phyloP scores from a whole-genome alignment of 37 sponge, comb jelly and placozoan genomes.

The Agelas oroides region DNA sequence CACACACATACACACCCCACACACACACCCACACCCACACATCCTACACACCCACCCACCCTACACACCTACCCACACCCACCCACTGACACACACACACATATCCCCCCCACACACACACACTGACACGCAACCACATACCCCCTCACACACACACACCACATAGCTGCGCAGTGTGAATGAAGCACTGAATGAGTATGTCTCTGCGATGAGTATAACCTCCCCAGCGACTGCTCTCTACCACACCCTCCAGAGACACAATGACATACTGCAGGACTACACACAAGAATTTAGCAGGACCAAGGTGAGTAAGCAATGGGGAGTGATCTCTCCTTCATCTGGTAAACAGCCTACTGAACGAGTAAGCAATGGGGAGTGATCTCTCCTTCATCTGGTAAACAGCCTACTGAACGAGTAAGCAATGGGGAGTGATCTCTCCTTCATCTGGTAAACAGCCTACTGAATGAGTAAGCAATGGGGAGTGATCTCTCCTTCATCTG shows the following conservation, averaged over 20 bases:
- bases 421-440: no score
- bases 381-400: no score
- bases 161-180: conserved; percentile 71
- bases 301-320: conserved; percentile 50
- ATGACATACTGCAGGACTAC: conserved; percentile 96
- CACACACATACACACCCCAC: not conserved
- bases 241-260: conserved; percentile 96
- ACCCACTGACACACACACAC: no score
- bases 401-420: no score
- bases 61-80: no score
- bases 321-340: no score
- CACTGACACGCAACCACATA: not conserved
- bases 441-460: no score
- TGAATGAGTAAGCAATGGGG: no score
- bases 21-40: not conserved
- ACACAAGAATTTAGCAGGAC: conserved; percentile 92
- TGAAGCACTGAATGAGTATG: conserved; percentile 69
- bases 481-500: no score
- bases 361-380: no score
- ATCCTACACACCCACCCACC: not conserved
- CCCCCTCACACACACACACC: not conserved
- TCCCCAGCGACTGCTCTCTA: conserved; percentile 77
- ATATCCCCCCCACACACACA: not conserved
- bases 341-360: no score
- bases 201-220: conserved; percentile 47